Evolutionary conservation across 2,113 vertebrate species (phyloP), one percentile per base, ranked within the genome.

Genomic region (Tonatia bakeri): DNA sequence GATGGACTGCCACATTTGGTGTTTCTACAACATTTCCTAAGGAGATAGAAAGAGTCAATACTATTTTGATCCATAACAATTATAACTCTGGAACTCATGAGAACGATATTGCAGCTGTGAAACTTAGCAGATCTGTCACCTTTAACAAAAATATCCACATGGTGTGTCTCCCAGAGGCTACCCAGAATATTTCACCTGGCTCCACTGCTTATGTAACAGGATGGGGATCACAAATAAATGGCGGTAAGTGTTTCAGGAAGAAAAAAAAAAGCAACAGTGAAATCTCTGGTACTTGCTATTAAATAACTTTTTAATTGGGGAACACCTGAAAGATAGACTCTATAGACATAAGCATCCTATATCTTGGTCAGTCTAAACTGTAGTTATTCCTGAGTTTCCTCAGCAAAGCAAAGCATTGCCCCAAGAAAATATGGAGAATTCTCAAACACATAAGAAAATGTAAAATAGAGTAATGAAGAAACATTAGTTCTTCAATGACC

Each of bases 121-220:
- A 79, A 69, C 97, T 98, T 86, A 61, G 50, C 0, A 43, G 1
- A 87, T 19, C 31, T 26, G 3, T 97, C 24, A 7, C n/a, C 45
- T 98, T 97, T 83, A 97, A 76, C 70, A 90, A 52, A 91, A 75
- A 90, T 40, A 97, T 98, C 72, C 97, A 86, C 12, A 97, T 61
- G 0, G 96, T 98, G 24, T 98, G 98, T 91, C 97, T 98, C 64
- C 98, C 98, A n/a, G 91, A 81, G 4, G 64, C 96, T 10, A 95
- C 69, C 4, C 94, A 94, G 64, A 93, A 31, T 28, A 93, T 97
- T 47, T 9, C 0, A 22, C 22, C 90, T 47, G 96, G 82, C 38
- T 97, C 97, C 22, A 38, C 65, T 0, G 98, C 96, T n/a, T 98
- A 97, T 47, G 97, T 98, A 47, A 98, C 97, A 59, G 98, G 98